phyloP scores from a whole-genome alignment of 37 sponge, comb jelly and placozoan genomes.

The Spongia lamella region DNA sequence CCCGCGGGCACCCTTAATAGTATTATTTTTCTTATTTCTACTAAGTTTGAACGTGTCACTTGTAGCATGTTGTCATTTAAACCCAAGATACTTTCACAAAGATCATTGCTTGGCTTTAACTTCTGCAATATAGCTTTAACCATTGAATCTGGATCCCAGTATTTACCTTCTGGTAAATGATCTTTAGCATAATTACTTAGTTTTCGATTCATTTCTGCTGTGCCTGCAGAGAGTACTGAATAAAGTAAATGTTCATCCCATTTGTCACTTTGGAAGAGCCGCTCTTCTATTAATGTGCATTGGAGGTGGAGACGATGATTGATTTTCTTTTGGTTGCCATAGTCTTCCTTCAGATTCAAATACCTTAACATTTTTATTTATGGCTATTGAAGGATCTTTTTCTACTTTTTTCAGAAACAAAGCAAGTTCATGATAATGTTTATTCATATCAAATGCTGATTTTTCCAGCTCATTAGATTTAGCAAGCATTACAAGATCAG shows the following conservation, averaged over 20 bases:
- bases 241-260: neutral
- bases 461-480: slow-evolving; percentile 36
- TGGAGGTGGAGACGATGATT: slow-evolving; percentile 37
- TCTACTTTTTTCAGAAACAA: slow-evolving; percentile 27
- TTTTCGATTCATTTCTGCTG: slow-evolving; percentile 34
- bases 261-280: slow-evolving; percentile 8
- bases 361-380: neutral
- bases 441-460: slow-evolving; percentile 37
- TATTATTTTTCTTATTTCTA: slow-evolving; percentile 45
- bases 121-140: slow-evolving; percentile 13
- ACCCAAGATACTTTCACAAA: slow-evolving; percentile 50
- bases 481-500: slow-evolving; percentile 31
- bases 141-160: slow-evolving; percentile 50
- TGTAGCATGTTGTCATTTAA: slow-evolving; percentile 51
- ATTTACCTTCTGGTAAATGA: slow-evolving; percentile 41
- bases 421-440: slow-evolving; percentile 37
- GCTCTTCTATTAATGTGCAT: neutral
- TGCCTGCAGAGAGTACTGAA: slow-evolving; percentile 17
- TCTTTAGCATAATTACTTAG: slow-evolving; percentile 35
- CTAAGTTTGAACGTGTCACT: slow-evolving; percentile 33
- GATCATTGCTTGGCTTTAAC: slow-evolving; percentile 46
- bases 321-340: neutral
- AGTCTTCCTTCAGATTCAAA: slow-evolving; percentile 40
- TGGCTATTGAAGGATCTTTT: slow-evolving; percentile 1
- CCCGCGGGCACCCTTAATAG: no score